A percentile compares a stretch with the other conserved stretches of the same genome.
These are phyloP conservation scores for Ancistrus triradiatus DNA, from an alignment of 2,113 vertebrate species.

Conservation along the genomic window DNA sequence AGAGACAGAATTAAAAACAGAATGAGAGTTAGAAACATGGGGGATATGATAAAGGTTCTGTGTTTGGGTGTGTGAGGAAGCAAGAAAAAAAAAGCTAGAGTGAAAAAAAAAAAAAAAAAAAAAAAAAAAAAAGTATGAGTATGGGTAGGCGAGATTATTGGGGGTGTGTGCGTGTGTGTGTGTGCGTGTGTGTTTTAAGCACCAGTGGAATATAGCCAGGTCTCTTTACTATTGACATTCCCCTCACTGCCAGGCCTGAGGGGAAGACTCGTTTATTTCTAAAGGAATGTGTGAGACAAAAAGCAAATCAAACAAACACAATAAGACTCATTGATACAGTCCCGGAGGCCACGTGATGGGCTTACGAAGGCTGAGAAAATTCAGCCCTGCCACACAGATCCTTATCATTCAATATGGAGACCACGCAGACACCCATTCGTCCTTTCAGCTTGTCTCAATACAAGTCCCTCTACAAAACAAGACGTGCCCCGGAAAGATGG, in stretches of 20 bases:
- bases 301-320: conserved; percentile 71
- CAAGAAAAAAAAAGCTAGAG: conserved; percentile 7
- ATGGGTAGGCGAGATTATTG: conserved; percentile 35
- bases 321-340: conserved; percentile 65
- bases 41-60: background rate
- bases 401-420: conserved; percentile 60
- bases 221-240: conserved; percentile 74
- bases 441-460: conserved; percentile 49
- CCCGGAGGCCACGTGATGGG: conserved; percentile 52
- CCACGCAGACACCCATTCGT: conserved; percentile 65
- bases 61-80: background rate
- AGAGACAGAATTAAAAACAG: background rate
- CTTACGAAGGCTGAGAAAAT: conserved; percentile 57
- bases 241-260: conserved; percentile 68
- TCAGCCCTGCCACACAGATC: conserved; percentile 41
- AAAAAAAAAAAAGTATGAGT: conserved; percentile 16
- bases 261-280: conserved; percentile 65
- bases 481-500: background rate
- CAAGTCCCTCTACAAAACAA: conserved; percentile 8
- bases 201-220: conserved; percentile 66
- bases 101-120: background rate
- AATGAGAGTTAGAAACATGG: conserved; percentile 10
- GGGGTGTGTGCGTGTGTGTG: no score
- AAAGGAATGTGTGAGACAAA: conserved; percentile 58
- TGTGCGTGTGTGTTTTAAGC: conserved; percentile 51